phyloP scores from a whole-genome alignment of 2,113 vertebrate genomes.

The Perccottus glenii region DNA sequence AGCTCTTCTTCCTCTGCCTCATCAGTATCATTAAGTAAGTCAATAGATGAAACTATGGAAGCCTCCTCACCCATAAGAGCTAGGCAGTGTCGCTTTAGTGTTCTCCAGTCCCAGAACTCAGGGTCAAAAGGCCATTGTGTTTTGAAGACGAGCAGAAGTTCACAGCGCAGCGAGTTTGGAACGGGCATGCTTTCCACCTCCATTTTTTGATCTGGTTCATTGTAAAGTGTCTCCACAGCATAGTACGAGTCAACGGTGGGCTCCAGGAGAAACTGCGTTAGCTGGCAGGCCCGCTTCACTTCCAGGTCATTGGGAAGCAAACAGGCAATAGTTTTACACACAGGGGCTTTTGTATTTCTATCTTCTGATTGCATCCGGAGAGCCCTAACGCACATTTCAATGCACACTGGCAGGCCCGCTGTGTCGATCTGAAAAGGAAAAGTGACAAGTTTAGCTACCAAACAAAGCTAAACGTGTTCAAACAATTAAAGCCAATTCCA shows the following conservation, averaged over 20 bases:
- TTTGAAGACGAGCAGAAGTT: conserved; percentile 95
- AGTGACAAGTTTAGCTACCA: neutral
- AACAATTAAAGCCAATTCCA: no score
- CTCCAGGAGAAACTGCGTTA: conserved; percentile 95
- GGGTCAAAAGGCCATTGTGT: conserved; percentile 98
- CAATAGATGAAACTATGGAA: conserved; percentile 96
- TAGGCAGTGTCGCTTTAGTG: conserved; percentile 93
- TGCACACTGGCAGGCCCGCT: conserved; percentile 88
- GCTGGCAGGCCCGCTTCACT: conserved; percentile 95
- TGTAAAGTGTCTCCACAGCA: conserved; percentile 95
- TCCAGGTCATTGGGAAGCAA: conserved; percentile 93
- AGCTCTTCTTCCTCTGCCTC: conserved; percentile 82
- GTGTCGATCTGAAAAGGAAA: conserved; percentile 80
- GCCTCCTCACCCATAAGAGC: conserved; percentile 97
- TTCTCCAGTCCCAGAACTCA: conserved; percentile 99
- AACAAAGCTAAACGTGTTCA: neutral
- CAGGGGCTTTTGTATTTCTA: conserved; percentile 88
- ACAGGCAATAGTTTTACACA: conserved; percentile 98
- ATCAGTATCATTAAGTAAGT: conserved; percentile 91
- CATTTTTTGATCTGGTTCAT: conserved; percentile 96
- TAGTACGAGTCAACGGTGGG: conserved; percentile 97
- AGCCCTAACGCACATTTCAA: conserved; percentile 93
- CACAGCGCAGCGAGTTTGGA: conserved; percentile 94
- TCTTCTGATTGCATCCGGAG: conserved; percentile 89
- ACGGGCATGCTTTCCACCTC: conserved; percentile 93